A percentile compares a stretch with the other conserved stretches of the same genome.
phyloP scores from a whole-genome alignment of 2,113 vertebrate genomes.

The Pungitius pungitius region DNA sequence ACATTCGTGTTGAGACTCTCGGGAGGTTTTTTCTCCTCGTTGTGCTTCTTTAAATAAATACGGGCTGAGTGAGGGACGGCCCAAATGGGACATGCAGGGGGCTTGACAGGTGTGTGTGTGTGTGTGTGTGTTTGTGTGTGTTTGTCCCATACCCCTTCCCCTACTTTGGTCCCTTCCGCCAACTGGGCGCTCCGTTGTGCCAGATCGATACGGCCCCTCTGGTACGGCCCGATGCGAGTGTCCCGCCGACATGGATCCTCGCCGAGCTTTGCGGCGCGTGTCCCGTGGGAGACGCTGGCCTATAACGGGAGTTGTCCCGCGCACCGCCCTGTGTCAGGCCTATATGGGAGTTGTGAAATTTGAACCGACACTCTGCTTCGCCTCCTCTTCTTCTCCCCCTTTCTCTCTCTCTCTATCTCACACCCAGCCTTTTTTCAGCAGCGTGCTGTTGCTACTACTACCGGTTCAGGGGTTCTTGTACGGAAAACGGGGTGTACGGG shows the following conservation, averaged over 20 bases:
- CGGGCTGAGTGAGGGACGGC: not conserved
- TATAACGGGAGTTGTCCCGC: slow-evolving; percentile 41
- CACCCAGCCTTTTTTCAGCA: slow-evolving; percentile 13
- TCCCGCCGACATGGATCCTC: slow-evolving; percentile 22
- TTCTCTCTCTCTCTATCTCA: not conserved
- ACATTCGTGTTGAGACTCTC: not conserved
- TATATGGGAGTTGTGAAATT: slow-evolving; percentile 60
- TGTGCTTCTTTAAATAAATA: slow-evolving; percentile 10
- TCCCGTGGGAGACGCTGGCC: slow-evolving; percentile 11
- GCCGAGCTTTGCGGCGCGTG: slow-evolving; percentile 1
- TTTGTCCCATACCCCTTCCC: slow-evolving; percentile 3
- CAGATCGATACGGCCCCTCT: slow-evolving; percentile 51
- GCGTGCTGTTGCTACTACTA: slow-evolving; percentile 22
- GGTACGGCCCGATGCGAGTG: slow-evolving; percentile 24
- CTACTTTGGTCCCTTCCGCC: slow-evolving; percentile 19
- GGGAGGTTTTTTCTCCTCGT: not conserved
- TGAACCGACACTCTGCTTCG: slow-evolving; percentile 45
- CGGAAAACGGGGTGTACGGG: not conserved
- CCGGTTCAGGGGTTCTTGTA: slow-evolving; percentile 1
- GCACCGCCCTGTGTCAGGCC: slow-evolving; percentile 38
- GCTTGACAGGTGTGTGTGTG: too few relatives aligned
- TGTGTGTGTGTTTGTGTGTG: too few relatives aligned
- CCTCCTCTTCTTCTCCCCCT: slow-evolving; percentile 7
- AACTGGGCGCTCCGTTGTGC: slow-evolving; percentile 28
- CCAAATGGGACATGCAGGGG: slow-evolving; percentile 24